Percentiles rank a stretch among this genome's conserved stretches.
These are phyloP conservation scores for Nomada goodeniana DNA, from an alignment of 2,888 invertebrate genomes.

Conservation along the genomic window DNA sequence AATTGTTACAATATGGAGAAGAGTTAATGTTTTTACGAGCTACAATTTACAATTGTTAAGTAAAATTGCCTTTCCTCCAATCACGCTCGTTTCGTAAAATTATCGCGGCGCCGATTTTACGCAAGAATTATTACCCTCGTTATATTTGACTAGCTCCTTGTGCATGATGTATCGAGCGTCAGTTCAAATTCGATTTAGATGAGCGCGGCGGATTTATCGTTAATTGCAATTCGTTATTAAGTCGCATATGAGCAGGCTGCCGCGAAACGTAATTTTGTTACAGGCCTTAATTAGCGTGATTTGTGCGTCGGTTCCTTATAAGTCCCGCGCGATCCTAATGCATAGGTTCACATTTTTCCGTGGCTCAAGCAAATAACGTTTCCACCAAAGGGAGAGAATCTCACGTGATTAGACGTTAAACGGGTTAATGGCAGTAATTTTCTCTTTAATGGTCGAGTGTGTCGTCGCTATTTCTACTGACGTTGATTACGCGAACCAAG, in stretches of 20 bases:
- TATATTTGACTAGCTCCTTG: not conserved
- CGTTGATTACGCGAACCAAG: slow-evolving; percentile 21
- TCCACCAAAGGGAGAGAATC: slow-evolving; percentile 43
- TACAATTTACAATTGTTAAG: not conserved
- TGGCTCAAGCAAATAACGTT: slow-evolving; percentile 60
- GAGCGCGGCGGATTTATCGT: not conserved
- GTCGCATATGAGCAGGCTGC: slow-evolving; percentile 49
- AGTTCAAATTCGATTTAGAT: not conserved
- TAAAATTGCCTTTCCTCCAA: not conserved
- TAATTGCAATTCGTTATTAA: slow-evolving; percentile 42
- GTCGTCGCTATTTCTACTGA: slow-evolving; percentile 45
- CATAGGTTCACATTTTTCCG: slow-evolving; percentile 61
- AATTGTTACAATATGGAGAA: slow-evolving; percentile 4
- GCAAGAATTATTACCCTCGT: too few species aligned
- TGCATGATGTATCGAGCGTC: too few species aligned
- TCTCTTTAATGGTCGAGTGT: slow-evolving; percentile 51
- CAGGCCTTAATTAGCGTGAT: slow-evolving; percentile 74
- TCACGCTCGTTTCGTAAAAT: not conserved
- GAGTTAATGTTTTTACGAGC: too few species aligned
- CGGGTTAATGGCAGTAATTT: slow-evolving; percentile 66
- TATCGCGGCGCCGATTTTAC: not conserved
- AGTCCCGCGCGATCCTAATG: slow-evolving; percentile 74
- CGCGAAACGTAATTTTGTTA: slow-evolving; percentile 68
- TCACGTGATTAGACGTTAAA: slow-evolving; percentile 63
- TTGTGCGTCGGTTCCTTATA: slow-evolving; percentile 69